Conservation (phyloP, 2,888 invertebrate genomes). For the Ctena decussata region DNA sequence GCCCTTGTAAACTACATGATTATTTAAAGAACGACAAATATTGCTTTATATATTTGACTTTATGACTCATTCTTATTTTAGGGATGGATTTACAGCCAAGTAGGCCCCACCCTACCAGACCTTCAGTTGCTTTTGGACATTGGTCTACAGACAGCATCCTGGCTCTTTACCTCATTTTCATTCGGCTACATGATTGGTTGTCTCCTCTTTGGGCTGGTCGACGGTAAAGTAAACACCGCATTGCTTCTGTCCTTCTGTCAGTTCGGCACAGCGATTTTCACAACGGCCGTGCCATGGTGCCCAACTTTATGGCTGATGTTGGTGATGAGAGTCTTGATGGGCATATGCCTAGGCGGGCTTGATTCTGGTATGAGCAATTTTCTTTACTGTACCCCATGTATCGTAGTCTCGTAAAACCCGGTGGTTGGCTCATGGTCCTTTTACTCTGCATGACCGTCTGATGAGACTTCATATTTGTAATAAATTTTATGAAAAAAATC, state of each 20-base stretch:
- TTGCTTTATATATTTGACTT: not conserved
- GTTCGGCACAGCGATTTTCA: slow-evolving; percentile 80
- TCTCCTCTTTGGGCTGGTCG: not conserved
- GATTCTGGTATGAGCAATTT: slow-evolving; percentile 58
- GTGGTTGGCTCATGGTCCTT: too few species aligned
- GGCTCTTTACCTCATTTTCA: slow-evolving; percentile 13
- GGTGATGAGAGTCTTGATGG: slow-evolving; percentile 76
- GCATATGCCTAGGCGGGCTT: slow-evolving; percentile 84
- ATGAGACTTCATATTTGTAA: too few species aligned
- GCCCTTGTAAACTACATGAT: too few species aligned
- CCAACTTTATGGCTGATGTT: slow-evolving; percentile 74
- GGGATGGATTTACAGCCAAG: slow-evolving; percentile 10
- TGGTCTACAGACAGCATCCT: slow-evolving; percentile 10
- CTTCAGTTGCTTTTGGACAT: not conserved
- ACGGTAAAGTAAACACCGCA: slow-evolving; percentile 73
- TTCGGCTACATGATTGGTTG: slow-evolving; percentile 18
- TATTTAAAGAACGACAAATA: too few species aligned
- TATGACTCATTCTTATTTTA: not conserved
- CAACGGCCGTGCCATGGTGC: slow-evolving; percentile 85
- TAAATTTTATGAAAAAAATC: too few species aligned
- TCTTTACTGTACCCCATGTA: too few species aligned
- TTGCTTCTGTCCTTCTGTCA: slow-evolving; percentile 83
- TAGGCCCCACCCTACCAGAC: slow-evolving; percentile 13
- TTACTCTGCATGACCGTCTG: too few species aligned
- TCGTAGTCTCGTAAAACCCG: too few species aligned